Conservation (phyloP, 1,140 invertebrate species). For the Zaprionus camerounensis region DNA sequence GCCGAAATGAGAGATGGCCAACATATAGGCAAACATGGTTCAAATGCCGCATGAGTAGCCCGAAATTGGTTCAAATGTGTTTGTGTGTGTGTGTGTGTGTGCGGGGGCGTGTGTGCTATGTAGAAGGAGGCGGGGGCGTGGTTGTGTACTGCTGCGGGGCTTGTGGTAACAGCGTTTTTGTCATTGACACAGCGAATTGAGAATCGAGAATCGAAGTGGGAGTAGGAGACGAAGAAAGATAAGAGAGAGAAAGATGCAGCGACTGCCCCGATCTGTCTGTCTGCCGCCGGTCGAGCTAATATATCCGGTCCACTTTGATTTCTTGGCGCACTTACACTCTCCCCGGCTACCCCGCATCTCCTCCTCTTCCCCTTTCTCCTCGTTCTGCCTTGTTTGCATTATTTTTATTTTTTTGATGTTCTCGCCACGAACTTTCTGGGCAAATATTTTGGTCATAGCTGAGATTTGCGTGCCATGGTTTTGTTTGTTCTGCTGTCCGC, state of each 20-base stretch:
- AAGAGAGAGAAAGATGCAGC: neutral
- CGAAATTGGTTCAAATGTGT: slow-evolving; percentile 10
- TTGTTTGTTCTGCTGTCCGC: slow-evolving; percentile 78
- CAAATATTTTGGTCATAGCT: slow-evolving; percentile 80
- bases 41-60: slow-evolving; percentile 1
- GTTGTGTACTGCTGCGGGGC: neutral
- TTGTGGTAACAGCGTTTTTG: slow-evolving; percentile 20
- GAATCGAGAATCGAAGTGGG: neutral
- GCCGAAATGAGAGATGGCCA: slow-evolving; percentile 38
- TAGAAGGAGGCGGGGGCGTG: neutral
- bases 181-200: slow-evolving; percentile 6
- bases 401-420: slow-evolving; percentile 36
- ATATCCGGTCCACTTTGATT: slow-evolving; percentile 65
- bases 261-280: slow-evolving; percentile 21
- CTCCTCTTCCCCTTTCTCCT: neutral
- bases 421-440: slow-evolving; percentile 63
- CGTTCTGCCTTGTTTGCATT: too few species aligned
- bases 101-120: slow-evolving; percentile 6
- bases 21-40: slow-evolving; percentile 8
- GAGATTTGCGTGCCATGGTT: slow-evolving; percentile 80
- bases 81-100: slow-evolving; percentile 4
- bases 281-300: slow-evolving; percentile 28
- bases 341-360: neutral
- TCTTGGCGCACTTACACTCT: slow-evolving; percentile 53
- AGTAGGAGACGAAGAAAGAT: neutral